phyloP scores from a whole-genome alignment of 2,113 vertebrate genomes.

The Eudorcas thomsonii region DNA sequence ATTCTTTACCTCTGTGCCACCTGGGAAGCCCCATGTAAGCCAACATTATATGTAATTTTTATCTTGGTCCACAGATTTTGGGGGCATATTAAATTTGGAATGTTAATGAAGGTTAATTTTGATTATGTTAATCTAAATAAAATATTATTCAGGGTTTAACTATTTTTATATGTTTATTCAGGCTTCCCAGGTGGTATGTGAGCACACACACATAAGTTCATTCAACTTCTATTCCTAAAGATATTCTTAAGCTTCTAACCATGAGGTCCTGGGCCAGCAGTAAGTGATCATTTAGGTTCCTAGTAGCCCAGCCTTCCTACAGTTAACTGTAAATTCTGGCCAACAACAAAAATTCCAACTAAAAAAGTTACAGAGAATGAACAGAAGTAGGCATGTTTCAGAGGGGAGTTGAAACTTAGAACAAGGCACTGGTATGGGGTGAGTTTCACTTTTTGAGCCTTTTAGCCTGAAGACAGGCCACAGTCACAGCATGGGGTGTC shows the following conservation, averaged over 20 bases:
- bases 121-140: not conserved
- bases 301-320: not conserved
- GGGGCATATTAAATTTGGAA: not conserved
- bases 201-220: not conserved
- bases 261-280: not conserved
- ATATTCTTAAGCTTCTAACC: not conserved
- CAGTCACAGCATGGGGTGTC: not conserved
- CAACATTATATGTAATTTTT: not conserved
- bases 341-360: not conserved
- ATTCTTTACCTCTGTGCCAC: not conserved
- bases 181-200: not conserved
- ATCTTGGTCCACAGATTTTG: not conserved
- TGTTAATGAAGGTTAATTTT: not conserved
- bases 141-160: not conserved
- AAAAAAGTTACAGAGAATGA: not conserved
- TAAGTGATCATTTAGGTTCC: not conserved
- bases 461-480: not conserved
- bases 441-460: not conserved
- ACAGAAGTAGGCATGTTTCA: not conserved
- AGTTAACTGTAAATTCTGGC: not conserved
- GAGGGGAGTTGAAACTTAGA: not conserved
- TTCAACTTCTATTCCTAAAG: not conserved
- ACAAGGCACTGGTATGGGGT: not conserved
- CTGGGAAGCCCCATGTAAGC: not conserved
- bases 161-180: not conserved